Percentiles rank a stretch among this genome's conserved stretches.
Evolutionary conservation across 2,113 vertebrate species (phyloP).

Genomic region (Notechis scutatus): DNA sequence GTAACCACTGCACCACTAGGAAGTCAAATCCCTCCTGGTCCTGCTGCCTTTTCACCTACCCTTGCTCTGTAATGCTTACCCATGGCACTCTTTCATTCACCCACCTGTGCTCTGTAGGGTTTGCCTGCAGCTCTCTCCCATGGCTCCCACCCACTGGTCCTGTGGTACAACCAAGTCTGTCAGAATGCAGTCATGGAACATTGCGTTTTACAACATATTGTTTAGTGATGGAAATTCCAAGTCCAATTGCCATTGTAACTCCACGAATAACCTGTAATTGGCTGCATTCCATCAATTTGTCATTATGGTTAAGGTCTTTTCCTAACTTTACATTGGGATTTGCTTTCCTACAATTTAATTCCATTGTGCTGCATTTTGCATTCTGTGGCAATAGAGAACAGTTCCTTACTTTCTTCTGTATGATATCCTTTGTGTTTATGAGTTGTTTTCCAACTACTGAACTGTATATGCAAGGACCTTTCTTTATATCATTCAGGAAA

Average conservation of each 20-base stretch:
- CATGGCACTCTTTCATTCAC: not conserved
- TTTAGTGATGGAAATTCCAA: not conserved
- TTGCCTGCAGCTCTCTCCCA: not conserved
- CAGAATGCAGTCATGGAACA: not conserved
- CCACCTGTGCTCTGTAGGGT: not conserved
- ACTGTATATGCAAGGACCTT: not conserved
- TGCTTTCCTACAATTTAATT: not conserved
- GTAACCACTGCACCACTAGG: not conserved
- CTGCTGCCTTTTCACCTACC: not conserved
- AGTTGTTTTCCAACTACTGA: not conserved
- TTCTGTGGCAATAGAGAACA: not conserved
- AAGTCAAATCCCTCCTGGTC: not conserved
- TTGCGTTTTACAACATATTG: not conserved
- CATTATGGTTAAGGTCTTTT: not conserved
- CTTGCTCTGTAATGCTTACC: not conserved
- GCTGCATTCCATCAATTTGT: not conserved
- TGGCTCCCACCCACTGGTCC: not conserved
- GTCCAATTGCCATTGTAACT: not conserved
- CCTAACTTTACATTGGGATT: not conserved
- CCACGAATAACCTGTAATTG: not conserved
- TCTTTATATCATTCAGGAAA: not conserved
- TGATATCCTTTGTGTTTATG: not conserved
- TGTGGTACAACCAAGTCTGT: not conserved
- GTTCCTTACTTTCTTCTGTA: not conserved
- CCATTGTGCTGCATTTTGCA: not conserved